Evolutionary conservation across 2,113 vertebrate genomes (phyloP), one percentile per base, ranked within the genome.

Genomic region (Atractosteus spatula): DNA sequence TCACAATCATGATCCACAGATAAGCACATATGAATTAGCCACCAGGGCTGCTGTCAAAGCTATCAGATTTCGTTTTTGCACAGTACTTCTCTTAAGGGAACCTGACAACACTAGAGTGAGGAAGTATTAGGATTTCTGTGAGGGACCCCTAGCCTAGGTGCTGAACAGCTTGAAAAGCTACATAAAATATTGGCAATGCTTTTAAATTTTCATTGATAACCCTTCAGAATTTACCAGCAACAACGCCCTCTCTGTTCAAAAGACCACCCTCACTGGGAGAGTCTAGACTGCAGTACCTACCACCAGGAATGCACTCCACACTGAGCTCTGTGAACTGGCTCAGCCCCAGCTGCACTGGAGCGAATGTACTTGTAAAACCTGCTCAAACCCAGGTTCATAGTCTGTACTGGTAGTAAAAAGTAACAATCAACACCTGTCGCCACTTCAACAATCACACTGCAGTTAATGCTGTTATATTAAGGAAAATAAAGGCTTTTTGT

Each of bases 271-370:
- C 41, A 10, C 59, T 51, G 45, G 59, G 62, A 64, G 70, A 4
- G 59, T 64, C 45, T 64, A 64, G 44, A 71, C 47, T 6, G 12
- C n/a, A 62, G 43, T 61, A 71, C 59, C 62, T 63, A 10, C 47
- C 47, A 51, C 47, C 2, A 5, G 47, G 10, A 10, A 5, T 51
- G 10, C 47, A 51, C 5, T 51, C 10, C 47, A 10, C 10, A 2
- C 10, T 51, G 47, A 29, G 29, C 29, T 29, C 47, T 51, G 47
- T 51, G 47, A 29, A 29, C 47, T 51, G 5, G 47, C 10, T 51
- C 47, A 51, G 47, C 47, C 10, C 47, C 47, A 51, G 10, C 29
- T 29, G 29, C 29, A 29, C 29, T 29, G 29, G 29, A 29, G 29
- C 1, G 29, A 29, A 29, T 29, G 5, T 51, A 51, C 47, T 51